Percentiles rank a stretch among this genome's conserved stretches.
phyloP scores from a whole-genome alignment of 92 coral and sea anemone species.

The Palythoa grandiflora region DNA sequence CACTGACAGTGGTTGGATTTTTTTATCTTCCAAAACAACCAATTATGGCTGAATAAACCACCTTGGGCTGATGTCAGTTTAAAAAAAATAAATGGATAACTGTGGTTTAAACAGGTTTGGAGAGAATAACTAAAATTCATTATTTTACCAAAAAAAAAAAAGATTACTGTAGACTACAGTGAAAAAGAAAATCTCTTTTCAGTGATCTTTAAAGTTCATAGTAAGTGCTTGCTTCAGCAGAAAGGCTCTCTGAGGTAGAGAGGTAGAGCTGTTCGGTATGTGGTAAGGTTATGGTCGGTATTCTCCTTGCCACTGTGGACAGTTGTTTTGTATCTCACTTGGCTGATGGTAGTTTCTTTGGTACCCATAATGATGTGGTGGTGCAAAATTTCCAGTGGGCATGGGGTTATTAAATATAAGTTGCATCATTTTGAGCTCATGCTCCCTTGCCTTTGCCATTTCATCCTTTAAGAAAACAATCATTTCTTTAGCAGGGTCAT shows the following conservation, averaged over 20 bases:
- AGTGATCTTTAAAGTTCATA: conserved; percentile 18
- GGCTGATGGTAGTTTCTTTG: conserved; percentile 35
- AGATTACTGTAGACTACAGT: conserved; percentile 1
- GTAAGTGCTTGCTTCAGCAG: conserved; percentile 15
- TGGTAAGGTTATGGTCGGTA: conserved; percentile 18
- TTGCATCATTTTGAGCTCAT: conserved; percentile 39
- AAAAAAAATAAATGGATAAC: conserved; percentile 4
- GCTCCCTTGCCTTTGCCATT: conserved; percentile 36
- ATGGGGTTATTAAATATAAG: conserved; percentile 35
- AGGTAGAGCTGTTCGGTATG: conserved; percentile 23
- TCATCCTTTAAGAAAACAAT: conserved; percentile 21
- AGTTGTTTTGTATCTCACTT: conserved; percentile 22
- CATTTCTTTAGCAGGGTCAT: conserved; percentile 22
- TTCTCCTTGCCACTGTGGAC: conserved; percentile 41
- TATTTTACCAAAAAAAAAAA: conserved; percentile 19
- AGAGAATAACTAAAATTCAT: conserved; percentile 5
- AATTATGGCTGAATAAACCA: conserved; percentile 22
- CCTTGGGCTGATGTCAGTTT: conserved; percentile 14
- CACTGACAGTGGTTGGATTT: conserved; percentile 25
- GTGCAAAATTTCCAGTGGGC: conserved; percentile 31
- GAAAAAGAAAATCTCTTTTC: conserved; percentile 17
- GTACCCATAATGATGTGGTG: conserved; percentile 34
- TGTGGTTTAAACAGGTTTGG: conserved; percentile 15
- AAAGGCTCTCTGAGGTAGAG: conserved; percentile 30
- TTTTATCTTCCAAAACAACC: conserved; percentile 21